Evolutionary conservation across 2,888 invertebrate species (phyloP), one percentile per base, ranked within the genome.

Genomic region (Lamproptera curius): DNA sequence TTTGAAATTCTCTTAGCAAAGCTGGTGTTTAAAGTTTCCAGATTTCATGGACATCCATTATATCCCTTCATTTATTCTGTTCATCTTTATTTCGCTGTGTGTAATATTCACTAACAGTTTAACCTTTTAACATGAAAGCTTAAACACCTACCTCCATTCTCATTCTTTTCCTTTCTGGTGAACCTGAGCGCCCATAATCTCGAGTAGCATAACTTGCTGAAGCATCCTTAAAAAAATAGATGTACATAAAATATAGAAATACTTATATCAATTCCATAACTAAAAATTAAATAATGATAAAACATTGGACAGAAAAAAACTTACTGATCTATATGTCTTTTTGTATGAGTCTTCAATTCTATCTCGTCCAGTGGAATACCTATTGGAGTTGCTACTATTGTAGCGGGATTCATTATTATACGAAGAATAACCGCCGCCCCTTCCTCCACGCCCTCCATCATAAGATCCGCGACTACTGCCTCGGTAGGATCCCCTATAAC

Each of bases 91-190:
- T 4, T n/a, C n/a, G n/a, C n/a, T n/a, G n/a, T n/a, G n/a, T n/a
- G n/a, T n/a, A n/a, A 14, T 20, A 14, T 38, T 14, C 11, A 23
- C 17, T 17, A 20, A 11, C 14, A 40, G 31, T 20, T 16, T 4
- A 28, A 40, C 15, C 40, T 31, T 11, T n/a, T n/a, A n/a, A n/a
- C n/a, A n/a, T n/a, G n/a, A n/a, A n/a, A n/a, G n/a, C n/a, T n/a
- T n/a, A n/a, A n/a, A 54, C 65, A 83, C 84, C 76, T 62, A 91
- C 91, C 88, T 91, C 91, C 59, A 89, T 82, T 64, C 91, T 89
- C 76, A 90, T 86, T 70, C 91, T 81, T 72, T 91, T 92, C 48
- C 91, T 83, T 39, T 91, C 91, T 38, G 92, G 91, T 44, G 92
- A 91, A 53, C 90, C 87, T 55, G 90, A 83, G 53, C 90, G 82